These are phyloP conservation scores for Papilio protenor DNA, from an alignment of 2,888 invertebrate species.

Conservation along the genomic window DNA sequence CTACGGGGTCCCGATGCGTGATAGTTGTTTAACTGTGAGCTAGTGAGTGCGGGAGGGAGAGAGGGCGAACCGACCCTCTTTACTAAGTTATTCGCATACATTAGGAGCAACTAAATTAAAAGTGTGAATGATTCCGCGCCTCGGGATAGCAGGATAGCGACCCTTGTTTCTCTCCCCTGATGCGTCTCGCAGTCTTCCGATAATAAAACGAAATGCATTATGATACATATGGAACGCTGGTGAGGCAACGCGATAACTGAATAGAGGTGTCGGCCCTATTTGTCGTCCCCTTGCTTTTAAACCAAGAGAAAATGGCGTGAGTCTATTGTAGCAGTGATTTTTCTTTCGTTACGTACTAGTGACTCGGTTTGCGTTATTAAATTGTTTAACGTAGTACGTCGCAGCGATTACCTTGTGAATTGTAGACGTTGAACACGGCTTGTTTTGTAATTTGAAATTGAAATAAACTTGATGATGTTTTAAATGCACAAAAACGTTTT, in stretches of 20 bases:
- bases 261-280: slow-evolving; percentile 70
- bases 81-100: slow-evolving; percentile 78
- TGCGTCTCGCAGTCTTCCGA: slow-evolving; percentile 61
- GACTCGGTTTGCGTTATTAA: slow-evolving; percentile 19
- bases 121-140: slow-evolving; percentile 79
- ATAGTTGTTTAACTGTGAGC: slow-evolving; percentile 80
- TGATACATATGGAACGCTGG: slow-evolving; percentile 78
- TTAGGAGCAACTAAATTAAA: slow-evolving; percentile 83
- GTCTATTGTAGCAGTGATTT: slow-evolving; percentile 55
- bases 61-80: slow-evolving; percentile 65
- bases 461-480: background rate
- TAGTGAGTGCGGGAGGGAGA: slow-evolving; percentile 62
- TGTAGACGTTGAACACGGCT: slow-evolving; percentile 5
- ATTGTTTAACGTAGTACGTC: slow-evolving; percentile 13
- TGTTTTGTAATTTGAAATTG: background rate
- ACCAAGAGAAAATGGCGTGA: slow-evolving; percentile 56
- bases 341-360: slow-evolving; percentile 44
- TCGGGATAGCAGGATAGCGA: slow-evolving; percentile 64
- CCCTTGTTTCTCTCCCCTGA: slow-evolving; percentile 57
- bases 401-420: slow-evolving; percentile 11
- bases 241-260: slow-evolving; percentile 67
- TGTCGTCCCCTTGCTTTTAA: slow-evolving; percentile 61
- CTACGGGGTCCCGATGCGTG: slow-evolving; percentile 73
- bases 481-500: background rate
- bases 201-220: slow-evolving; percentile 81